These are phyloP conservation scores for Rotaria macrura DNA, from an alignment of 2,888 invertebrate genomes.

Conservation along the genomic window DNA sequence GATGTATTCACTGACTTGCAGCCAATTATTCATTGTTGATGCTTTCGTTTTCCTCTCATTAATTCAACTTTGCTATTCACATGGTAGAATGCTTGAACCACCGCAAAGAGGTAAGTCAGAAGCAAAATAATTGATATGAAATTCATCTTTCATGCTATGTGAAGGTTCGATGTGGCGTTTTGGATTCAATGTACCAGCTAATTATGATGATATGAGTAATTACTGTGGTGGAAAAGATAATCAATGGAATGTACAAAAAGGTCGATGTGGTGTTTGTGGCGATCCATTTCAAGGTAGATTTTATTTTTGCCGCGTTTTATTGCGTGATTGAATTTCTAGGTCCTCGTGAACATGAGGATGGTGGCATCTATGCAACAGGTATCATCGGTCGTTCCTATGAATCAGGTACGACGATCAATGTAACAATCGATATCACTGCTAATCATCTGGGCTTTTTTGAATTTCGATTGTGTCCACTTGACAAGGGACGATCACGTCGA, in stretches of 20 bases:
- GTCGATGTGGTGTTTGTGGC: slow-evolving; percentile 78
- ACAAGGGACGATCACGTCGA: slow-evolving; percentile 38
- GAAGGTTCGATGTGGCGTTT: slow-evolving; percentile 69
- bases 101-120: slow-evolving; percentile 59
- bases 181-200: slow-evolving; percentile 79
- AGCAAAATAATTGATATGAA: slow-evolving; percentile 55
- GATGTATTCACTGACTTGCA: neutral
- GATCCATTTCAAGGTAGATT: slow-evolving; percentile 58
- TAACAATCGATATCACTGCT: slow-evolving; percentile 46
- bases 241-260: slow-evolving; percentile 44
- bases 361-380: slow-evolving; percentile 44
- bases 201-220: slow-evolving; percentile 86
- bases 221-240: slow-evolving; percentile 66
- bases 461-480: slow-evolving; percentile 45
- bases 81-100: slow-evolving; percentile 80
- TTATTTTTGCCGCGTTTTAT: neutral
- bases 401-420: slow-evolving; percentile 43
- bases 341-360: slow-evolving; percentile 42
- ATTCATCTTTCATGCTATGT: neutral
- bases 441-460: slow-evolving; percentile 48
- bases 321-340: slow-evolving; percentile 51
- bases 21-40: neutral
- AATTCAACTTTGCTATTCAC: neutral
- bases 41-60: neutral
- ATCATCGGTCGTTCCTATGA: slow-evolving; percentile 42